Percentiles rank a stretch among this genome's conserved stretches.
phyloP scores from a whole-genome alignment of 92 coral and sea anemone genomes.

The Porites rus region DNA sequence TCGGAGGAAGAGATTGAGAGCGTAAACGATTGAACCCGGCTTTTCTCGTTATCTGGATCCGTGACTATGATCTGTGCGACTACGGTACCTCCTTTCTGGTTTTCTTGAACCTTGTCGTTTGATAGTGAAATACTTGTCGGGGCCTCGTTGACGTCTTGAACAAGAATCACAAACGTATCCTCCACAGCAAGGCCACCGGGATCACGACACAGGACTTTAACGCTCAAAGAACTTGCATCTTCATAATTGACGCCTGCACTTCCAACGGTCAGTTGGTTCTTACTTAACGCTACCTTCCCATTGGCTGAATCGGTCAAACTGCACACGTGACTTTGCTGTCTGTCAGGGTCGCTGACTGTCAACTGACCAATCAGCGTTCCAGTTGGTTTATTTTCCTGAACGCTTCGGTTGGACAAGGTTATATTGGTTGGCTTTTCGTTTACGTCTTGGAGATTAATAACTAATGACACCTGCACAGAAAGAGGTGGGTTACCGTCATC shows the following conservation, averaged over 20 bases:
- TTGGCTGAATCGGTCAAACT: slow-evolving; percentile 73
- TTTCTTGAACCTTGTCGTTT: slow-evolving; percentile 71
- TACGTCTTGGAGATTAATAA: slow-evolving; percentile 66
- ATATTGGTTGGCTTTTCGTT: slow-evolving; percentile 88
- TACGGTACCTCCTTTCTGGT: slow-evolving; percentile 45
- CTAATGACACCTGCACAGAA: slow-evolving; percentile 61
- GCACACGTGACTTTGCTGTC: slow-evolving; percentile 76
- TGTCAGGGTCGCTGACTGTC: slow-evolving; percentile 88
- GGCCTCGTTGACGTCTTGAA: slow-evolving; percentile 86
- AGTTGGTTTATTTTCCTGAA: slow-evolving; percentile 68
- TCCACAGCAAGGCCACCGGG: slow-evolving; percentile 68
- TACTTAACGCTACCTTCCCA: slow-evolving; percentile 65
- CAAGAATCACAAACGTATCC: slow-evolving; percentile 57
- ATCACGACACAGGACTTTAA: slow-evolving; percentile 84
- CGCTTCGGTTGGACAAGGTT: slow-evolving; percentile 60
- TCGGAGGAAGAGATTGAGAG: slow-evolving; percentile 54
- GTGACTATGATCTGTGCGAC: slow-evolving; percentile 71
- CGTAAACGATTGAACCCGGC: slow-evolving; percentile 66
- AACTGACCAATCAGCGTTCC: slow-evolving; percentile 83
- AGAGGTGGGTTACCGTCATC: slow-evolving; percentile 85
- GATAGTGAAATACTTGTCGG: slow-evolving; percentile 77
- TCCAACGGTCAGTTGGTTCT: slow-evolving; percentile 76
- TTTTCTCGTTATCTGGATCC: slow-evolving; percentile 85
- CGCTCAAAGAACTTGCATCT: slow-evolving; percentile 43
- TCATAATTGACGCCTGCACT: slow-evolving; percentile 85